Percentiles rank a stretch among this genome's conserved stretches.
These are phyloP conservation scores for Tursiops truncatus DNA, from an alignment of 2,113 vertebrate genomes.

Conservation along the genomic window DNA sequence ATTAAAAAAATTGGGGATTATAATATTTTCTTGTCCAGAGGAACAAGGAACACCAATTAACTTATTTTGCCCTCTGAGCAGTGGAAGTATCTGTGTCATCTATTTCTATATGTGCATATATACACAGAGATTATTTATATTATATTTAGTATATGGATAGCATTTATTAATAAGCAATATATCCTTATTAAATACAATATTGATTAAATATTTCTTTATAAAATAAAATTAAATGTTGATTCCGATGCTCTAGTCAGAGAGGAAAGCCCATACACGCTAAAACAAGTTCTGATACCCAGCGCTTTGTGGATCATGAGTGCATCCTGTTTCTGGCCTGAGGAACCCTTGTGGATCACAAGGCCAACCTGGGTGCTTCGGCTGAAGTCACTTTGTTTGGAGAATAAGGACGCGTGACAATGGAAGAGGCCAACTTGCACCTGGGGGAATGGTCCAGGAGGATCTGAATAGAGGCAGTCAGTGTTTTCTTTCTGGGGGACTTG, in stretches of 20 bases:
- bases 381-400: neutral
- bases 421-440: neutral
- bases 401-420: too few relatives aligned
- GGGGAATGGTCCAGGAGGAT: neutral
- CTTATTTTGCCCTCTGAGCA: neutral
- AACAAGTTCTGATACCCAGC: neutral
- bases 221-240: neutral
- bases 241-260: neutral
- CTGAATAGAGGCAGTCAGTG: neutral
- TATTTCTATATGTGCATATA: neutral
- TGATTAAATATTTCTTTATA: neutral
- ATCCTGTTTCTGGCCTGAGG: neutral
- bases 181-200: neutral
- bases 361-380: neutral
- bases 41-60: neutral
- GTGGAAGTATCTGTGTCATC: neutral
- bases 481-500: neutral
- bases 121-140: neutral
- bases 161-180: neutral
- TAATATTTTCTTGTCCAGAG: neutral
- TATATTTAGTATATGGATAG: neutral
- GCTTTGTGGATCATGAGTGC: neutral
- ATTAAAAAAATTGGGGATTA: neutral
- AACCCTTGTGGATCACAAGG: neutral
- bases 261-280: neutral